Conservation (phyloP, 2,113 vertebrate species). For the Peromyscus polionotus region DNA sequence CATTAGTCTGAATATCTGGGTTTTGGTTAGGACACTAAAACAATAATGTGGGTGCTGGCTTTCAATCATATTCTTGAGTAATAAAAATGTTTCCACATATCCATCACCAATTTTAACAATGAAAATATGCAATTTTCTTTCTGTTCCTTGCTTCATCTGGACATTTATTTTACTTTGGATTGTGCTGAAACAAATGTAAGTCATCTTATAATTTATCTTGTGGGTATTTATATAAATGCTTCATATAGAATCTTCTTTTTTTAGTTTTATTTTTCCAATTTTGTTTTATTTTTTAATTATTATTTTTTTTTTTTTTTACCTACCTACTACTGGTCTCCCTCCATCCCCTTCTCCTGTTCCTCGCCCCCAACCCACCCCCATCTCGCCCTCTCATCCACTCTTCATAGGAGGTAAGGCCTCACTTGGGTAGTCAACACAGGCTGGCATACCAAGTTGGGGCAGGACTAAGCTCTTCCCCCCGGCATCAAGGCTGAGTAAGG, state of each 20-base stretch:
- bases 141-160: not conserved
- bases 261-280: no score
- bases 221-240: slow-evolving; percentile 10
- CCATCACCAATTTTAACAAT: not conserved
- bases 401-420: no score
- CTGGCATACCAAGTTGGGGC: no score
- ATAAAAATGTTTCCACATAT: not conserved
- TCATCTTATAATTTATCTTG: not conserved
- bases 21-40: not conserved
- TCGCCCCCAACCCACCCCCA: no score
- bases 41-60: not conserved
- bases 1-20: not conserved
- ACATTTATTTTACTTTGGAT: not conserved
- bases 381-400: no score
- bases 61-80: not conserved
- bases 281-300: no score
- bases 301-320: no score
- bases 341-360: no score
- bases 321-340: no score
- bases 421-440: no score
- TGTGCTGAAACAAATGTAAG: not conserved
- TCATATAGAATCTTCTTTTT: not conserved
- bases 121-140: not conserved
- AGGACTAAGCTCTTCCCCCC: no score
- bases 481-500: no score